Percentiles rank a stretch among this genome's conserved stretches.
phyloP scores from a whole-genome alignment of 1,140 invertebrate genomes.

The Drosophila seguyi region DNA sequence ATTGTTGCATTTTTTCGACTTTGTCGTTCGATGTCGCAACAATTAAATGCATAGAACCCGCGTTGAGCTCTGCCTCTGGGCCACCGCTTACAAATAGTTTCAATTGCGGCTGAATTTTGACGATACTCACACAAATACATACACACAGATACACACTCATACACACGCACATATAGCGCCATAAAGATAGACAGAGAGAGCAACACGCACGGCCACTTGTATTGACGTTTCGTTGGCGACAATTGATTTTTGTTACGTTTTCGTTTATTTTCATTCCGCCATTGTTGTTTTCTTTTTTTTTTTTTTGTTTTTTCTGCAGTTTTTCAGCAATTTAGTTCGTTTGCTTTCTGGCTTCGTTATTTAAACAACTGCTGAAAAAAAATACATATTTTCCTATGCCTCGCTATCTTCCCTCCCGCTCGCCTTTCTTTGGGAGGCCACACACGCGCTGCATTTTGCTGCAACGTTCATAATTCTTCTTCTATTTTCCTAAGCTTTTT shows the following conservation, averaged over 20 bases:
- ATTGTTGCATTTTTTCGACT: neutral
- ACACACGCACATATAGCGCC: neutral
- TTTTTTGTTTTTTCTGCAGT: conserved; percentile 48
- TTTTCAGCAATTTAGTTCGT: conserved; percentile 82
- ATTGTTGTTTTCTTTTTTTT: conserved; percentile 46
- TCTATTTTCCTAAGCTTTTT: conserved; percentile 6
- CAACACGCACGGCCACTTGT: conserved; percentile 63
- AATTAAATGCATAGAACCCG: conserved; percentile 68
- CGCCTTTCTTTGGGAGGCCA: conserved; percentile 33
- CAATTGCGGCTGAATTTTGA: conserved; percentile 78
- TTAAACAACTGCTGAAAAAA: conserved; percentile 78
- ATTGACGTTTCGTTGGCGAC: conserved; percentile 83
- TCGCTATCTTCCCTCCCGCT: conserved; percentile 2
- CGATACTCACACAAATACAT: conserved; percentile 54
- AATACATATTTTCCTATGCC: conserved; percentile 52
- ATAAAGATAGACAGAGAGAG: conserved; percentile 26
- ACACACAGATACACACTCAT: neutral
- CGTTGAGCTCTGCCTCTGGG: conserved; percentile 7
- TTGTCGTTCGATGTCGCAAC: conserved; percentile 22
- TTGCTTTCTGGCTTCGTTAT: conserved; percentile 80
- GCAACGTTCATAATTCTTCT: conserved; percentile 60
- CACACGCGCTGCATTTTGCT: conserved; percentile 74
- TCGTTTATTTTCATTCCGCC: conserved; percentile 79
- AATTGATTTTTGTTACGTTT: conserved; percentile 84
- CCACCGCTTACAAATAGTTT: conserved; percentile 61